phyloP scores from a whole-genome alignment of 2,113 vertebrate species.

The Corvus hawaiiensis region DNA sequence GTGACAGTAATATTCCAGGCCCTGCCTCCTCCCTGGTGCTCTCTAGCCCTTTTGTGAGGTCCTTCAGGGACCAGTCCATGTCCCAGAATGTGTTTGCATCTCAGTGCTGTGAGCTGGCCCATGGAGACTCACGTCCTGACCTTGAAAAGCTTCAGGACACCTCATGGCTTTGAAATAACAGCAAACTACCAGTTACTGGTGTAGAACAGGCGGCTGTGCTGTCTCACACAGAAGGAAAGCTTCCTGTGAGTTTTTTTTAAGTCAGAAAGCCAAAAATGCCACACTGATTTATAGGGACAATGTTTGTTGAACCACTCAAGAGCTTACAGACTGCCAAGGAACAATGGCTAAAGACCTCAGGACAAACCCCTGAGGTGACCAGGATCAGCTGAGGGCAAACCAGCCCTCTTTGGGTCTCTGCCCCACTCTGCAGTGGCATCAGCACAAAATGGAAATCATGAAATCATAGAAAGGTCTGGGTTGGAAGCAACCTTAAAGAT shows the following conservation, averaged over 20 bases:
- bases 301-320: neutral
- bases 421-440: neutral
- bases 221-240: neutral
- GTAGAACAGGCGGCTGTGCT: neutral
- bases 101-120: neutral
- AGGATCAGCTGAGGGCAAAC: neutral
- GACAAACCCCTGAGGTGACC: neutral
- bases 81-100: neutral
- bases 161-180: neutral
- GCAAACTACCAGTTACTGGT: neutral
- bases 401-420: neutral
- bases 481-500: neutral
- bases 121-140: neutral
- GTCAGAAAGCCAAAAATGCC: neutral
- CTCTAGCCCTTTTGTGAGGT: neutral
- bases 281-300: neutral
- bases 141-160: neutral
- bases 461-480: neutral
- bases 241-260: neutral
- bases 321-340: neutral
- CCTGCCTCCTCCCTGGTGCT: neutral
- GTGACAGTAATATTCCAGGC: neutral
- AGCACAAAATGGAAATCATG: neutral
- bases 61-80: neutral
- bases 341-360: neutral